These are phyloP conservation scores for Pardosa pseudoannulata DNA, from an alignment of 2,888 invertebrate genomes.

Conservation along the genomic window DNA sequence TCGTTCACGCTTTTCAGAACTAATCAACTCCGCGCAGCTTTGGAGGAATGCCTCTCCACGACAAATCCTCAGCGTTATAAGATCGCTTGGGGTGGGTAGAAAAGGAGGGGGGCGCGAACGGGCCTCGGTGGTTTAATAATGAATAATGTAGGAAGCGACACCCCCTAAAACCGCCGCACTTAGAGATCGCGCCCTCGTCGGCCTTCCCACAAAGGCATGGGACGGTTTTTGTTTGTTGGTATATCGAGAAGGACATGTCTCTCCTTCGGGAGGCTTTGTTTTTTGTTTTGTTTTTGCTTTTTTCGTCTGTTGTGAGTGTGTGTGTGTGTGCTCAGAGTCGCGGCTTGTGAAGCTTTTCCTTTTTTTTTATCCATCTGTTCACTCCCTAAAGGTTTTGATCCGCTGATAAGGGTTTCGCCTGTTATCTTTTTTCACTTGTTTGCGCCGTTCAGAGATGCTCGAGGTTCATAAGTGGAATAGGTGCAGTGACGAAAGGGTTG, in stretches of 20 bases:
- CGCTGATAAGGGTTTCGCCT: slow-evolving; percentile 30
- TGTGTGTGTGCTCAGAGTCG: background rate
- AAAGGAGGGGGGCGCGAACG: slow-evolving; percentile 3
- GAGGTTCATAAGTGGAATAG: slow-evolving; percentile 24
- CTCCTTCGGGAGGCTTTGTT: too few relatives aligned
- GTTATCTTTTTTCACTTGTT: background rate
- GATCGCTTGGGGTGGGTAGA: background rate
- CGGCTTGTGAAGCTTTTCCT: slow-evolving; percentile 24
- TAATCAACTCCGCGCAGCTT: slow-evolving; percentile 63
- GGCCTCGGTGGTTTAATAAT: slow-evolving; percentile 52
- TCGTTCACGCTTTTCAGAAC: slow-evolving; percentile 70
- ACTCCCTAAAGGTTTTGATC: slow-evolving; percentile 29
- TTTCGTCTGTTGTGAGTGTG: slow-evolving; percentile 17
- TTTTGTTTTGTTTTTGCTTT: slow-evolving; percentile 32
- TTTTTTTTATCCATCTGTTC: background rate
- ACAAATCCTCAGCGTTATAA: slow-evolving; percentile 61
- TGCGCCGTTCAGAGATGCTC: slow-evolving; percentile 11
- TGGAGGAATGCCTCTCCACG: slow-evolving; percentile 50
- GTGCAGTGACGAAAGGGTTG: slow-evolving; percentile 53
- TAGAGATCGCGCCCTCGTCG: slow-evolving; percentile 33
- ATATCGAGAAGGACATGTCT: slow-evolving; percentile 20
- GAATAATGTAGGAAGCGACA: slow-evolving; percentile 64
- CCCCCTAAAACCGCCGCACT: slow-evolving; percentile 43
- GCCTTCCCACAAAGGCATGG: slow-evolving; percentile 36
- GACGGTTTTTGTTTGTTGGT: slow-evolving; percentile 55